Percentiles rank a stretch among this genome's conserved stretches.
These are phyloP conservation scores for Tachina fera DNA, from an alignment of 2,888 invertebrate species.

Conservation along the genomic window DNA sequence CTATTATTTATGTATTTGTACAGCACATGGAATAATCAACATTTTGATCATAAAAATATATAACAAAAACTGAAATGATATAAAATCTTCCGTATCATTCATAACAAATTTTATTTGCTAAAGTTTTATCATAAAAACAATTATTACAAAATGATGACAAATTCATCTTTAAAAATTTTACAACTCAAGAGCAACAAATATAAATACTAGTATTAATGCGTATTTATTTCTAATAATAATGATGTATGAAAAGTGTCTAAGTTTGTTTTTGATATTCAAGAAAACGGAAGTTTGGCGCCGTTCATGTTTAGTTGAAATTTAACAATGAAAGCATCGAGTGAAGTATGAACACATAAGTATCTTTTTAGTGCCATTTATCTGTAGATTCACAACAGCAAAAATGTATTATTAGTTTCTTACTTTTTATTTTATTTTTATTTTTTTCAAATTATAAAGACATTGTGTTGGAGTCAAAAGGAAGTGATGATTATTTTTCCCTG, in stretches of 20 bases:
- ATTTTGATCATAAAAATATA: constrained; percentile 21
- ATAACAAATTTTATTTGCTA: constrained; percentile 10
- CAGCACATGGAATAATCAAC: not conserved
- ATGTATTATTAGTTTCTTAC: constrained; percentile 17
- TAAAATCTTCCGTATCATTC: constrained; percentile 10
- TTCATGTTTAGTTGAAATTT: constrained; percentile 24
- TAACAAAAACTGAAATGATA: not conserved
- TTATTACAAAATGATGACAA: constrained; percentile 52
- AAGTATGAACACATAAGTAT: constrained; percentile 9
- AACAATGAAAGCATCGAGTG: constrained; percentile 20
- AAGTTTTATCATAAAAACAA: constrained; percentile 52
- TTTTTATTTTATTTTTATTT: constrained; percentile 34
- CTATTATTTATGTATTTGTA: not conserved
- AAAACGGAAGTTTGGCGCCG: constrained; percentile 61
- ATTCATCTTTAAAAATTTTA: constrained; percentile 22
- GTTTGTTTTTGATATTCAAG: not conserved
- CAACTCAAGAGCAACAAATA: not conserved
- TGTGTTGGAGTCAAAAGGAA: constrained; percentile 21
- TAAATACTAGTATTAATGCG: not conserved
- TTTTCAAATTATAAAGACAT: constrained; percentile 13
- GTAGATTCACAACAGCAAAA: constrained; percentile 54
- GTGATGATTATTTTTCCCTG: not conserved
- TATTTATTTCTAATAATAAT: constrained; percentile 35
- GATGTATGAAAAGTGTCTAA: constrained; percentile 8
- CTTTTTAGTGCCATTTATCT: constrained; percentile 51